These are phyloP conservation scores for Orthonevra nobilis DNA, from an alignment of 2,888 invertebrate species.

Conservation along the genomic window DNA sequence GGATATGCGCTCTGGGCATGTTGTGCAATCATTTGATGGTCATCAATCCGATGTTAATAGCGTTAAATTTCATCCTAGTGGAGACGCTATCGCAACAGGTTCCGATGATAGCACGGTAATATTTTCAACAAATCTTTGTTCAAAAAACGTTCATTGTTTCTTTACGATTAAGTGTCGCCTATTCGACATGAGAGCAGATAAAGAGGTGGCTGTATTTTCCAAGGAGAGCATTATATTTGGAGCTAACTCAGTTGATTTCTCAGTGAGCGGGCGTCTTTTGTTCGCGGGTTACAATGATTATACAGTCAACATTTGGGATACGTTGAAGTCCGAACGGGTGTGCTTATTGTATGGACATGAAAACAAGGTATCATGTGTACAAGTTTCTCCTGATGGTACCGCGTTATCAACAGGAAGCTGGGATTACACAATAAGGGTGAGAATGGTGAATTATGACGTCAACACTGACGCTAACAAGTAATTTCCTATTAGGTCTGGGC, in stretches of 20 bases:
- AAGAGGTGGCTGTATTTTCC: constrained; percentile 96
- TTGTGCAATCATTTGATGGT: constrained; percentile 99
- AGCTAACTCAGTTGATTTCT: constrained; percentile 98
- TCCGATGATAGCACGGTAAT: constrained; percentile 97
- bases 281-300: constrained; percentile 99
- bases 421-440: constrained; percentile 94
- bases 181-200: constrained; percentile 98
- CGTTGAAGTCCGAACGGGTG: constrained; percentile 94
- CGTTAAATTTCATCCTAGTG: constrained; percentile 98
- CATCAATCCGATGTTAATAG: constrained; percentile 99
- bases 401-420: constrained; percentile 98
- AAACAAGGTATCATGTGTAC: constrained; percentile 94
- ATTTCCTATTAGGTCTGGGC: constrained; percentile 50
- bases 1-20: constrained; percentile 99
- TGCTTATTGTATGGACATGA: constrained; percentile 97
- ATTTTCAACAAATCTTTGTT: constrained; percentile 34
- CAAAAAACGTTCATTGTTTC: background rate
- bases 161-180: constrained; percentile 87
- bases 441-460: constrained; percentile 27
- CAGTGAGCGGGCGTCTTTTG: constrained; percentile 95
- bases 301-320: constrained; percentile 99
- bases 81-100: constrained; percentile 98
- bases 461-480: background rate
- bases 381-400: constrained; percentile 98
- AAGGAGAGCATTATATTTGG: constrained; percentile 99